Conservation (phyloP, 2,113 vertebrate species). For the Empidonax alnorum region DNA sequence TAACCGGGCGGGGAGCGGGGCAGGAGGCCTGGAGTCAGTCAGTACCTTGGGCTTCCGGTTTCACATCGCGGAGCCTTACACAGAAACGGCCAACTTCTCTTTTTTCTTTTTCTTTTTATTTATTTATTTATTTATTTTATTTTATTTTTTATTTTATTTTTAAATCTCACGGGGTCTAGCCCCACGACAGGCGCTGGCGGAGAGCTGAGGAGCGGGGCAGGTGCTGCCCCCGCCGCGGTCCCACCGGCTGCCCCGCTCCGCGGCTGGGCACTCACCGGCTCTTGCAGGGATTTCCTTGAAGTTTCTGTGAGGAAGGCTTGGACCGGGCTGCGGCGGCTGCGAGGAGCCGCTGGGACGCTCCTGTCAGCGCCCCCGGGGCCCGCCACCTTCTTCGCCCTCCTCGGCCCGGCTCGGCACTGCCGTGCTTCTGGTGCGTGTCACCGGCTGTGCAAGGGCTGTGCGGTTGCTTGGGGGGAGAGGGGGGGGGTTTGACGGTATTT, state of each 20-base stretch:
- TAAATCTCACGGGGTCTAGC: not conserved
- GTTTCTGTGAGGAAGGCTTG: not conserved
- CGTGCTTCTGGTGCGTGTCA: accelerated
- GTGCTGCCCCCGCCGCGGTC: not conserved
- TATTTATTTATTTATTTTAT: too few species aligned
- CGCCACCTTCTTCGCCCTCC: not conserved
- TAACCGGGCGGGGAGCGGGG: not conserved
- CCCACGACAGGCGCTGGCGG: not conserved
- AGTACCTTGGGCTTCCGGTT: conserved; percentile 22
- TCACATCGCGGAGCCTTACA: not conserved
- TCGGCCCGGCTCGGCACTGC: not conserved
- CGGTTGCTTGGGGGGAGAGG: not conserved
- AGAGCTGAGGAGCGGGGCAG: not conserved
- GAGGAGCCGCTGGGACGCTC: not conserved
- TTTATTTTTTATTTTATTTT: not conserved
- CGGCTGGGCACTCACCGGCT: not conserved
- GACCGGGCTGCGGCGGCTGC: not conserved
- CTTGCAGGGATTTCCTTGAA: not conserved
- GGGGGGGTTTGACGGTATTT: not conserved
- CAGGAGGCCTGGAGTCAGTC: not conserved
- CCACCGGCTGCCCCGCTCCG: not conserved
- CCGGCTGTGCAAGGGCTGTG: not conserved
- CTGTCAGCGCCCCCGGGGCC: not conserved
- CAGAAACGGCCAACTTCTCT: not conserved
- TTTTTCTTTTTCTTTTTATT: not conserved